These are phyloP conservation scores for Dorcus hopei DNA, from an alignment of 2,888 invertebrate genomes.

Conservation along the genomic window DNA sequence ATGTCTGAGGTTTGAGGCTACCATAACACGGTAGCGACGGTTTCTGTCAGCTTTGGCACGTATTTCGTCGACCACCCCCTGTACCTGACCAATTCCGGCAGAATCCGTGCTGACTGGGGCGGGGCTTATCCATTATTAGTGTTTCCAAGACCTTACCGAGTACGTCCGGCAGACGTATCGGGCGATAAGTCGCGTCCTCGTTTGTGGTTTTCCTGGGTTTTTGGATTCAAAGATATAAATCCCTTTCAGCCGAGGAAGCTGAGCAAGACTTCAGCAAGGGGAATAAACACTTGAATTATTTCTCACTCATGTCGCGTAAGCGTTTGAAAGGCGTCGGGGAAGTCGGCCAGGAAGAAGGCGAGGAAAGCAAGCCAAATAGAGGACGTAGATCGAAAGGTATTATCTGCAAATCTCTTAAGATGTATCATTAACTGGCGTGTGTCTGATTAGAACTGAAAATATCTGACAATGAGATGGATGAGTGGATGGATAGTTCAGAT, in stretches of 20 bases:
- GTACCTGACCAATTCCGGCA: no score
- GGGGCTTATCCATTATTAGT: no score
- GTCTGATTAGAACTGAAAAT: slow-evolving; percentile 69
- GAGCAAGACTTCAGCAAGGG: slow-evolving; percentile 95
- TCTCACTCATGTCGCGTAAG: slow-evolving; percentile 90
- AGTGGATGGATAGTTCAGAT: slow-evolving; percentile 80
- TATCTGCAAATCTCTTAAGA: background rate
- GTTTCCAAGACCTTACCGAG: no score
- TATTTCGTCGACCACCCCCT: no score
- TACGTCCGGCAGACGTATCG: no score
- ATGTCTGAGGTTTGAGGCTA: no score
- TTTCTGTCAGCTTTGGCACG: no score
- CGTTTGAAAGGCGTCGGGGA: slow-evolving; percentile 73
- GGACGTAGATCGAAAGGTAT: slow-evolving; percentile 55
- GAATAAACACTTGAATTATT: slow-evolving; percentile 94
- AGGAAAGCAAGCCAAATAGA: slow-evolving; percentile 66
- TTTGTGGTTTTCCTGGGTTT: no score
- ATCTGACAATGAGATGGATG: slow-evolving; percentile 93
- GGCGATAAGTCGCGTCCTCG: no score
- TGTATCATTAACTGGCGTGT: background rate
- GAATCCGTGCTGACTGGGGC: no score
- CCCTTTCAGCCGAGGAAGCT: slow-evolving; percentile 95
- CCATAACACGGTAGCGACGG: no score
- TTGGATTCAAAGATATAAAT: slow-evolving; percentile 86
- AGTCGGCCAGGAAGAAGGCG: slow-evolving; percentile 57